Base-by-base conservation (phyloP, 2,888 invertebrate species). In the Chloroclystis v-ata region DNA sequence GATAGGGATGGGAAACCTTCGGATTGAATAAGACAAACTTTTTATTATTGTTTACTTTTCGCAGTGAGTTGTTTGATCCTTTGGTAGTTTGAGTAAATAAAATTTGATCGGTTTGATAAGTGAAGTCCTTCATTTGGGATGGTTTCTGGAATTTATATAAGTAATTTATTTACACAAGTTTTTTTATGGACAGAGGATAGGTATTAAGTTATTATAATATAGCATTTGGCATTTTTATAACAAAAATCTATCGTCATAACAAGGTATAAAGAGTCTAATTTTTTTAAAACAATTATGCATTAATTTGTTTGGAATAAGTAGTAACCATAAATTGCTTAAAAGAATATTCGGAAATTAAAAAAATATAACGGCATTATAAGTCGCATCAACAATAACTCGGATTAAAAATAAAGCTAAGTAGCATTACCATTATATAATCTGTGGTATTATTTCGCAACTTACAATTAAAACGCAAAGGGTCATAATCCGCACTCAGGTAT, bases 1-100 rank as follows among this genome's bases (percentile, higher is more conserved):
- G 72, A 63, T 53, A 60, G 60, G 75, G 70, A 65, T 75, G 73
- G 68, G 76, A 78, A 75, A 74, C 69, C 63, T 66, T 60, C 50
- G 56, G 61, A 60, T 56, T 41, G 49, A 56, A 52, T 52, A 54
- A 52, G 59, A 56, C 61, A 63, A 50, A 68, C 66, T 28, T 68
- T 60, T 60, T 60, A 42, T 11, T 37, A 25, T 45, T 73, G 68
- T 79, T 79, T 76, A 65, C 72, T 73, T 72, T 76, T 75, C 64
- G 67, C 74, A 75, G 78, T 75, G 68, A 67, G 70, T 62, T 76
- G 74, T 73, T 66, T 52, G 41, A 45, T 26, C 60, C 39, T 54
- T 54, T 50, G 47, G 52, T 53, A 56, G 52, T 56, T 56, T 44
- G 37, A 37, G 52, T 47, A 56, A 54, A 53, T 38, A 47, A 5